These are phyloP conservation scores for Anagyrus pseudococci DNA, from an alignment of 2,888 invertebrate genomes.

Conservation along the genomic window DNA sequence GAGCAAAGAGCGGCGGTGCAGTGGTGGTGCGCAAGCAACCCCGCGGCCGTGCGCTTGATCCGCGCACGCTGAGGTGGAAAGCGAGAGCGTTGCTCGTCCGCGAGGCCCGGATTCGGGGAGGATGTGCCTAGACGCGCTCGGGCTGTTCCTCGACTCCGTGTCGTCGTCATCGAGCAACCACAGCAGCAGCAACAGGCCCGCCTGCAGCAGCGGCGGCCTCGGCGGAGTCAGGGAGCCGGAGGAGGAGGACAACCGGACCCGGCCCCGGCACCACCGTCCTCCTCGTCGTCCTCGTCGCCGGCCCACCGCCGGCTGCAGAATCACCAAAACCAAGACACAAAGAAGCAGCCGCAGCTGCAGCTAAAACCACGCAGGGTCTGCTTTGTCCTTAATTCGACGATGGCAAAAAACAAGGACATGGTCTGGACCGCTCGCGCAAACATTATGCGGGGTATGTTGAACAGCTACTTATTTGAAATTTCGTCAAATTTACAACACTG, in stretches of 20 bases:
- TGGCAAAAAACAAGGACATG: neutral
- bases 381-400: neutral
- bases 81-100: too few relatives aligned
- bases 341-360: too few relatives aligned
- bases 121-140: too few relatives aligned
- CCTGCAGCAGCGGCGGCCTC: neutral
- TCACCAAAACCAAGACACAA: neutral
- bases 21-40: too few relatives aligned
- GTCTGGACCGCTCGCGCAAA: neutral
- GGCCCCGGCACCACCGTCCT: neutral
- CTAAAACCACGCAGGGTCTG: neutral
- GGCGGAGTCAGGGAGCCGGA: neutral
- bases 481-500: neutral
- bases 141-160: too few relatives aligned
- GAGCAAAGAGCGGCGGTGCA: too few relatives aligned
- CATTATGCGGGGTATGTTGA: neutral
- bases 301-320: neutral
- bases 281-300: neutral
- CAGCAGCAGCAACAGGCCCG: neutral
- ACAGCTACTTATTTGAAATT: too few relatives aligned
- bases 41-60: too few relatives aligned
- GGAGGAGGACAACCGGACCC: neutral
- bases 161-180: neutral
- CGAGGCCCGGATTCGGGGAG: too few relatives aligned
- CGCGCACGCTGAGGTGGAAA: too few relatives aligned